phyloP scores from a whole-genome alignment of 2,113 vertebrate genomes.

The Toxotes jaculatrix region DNA sequence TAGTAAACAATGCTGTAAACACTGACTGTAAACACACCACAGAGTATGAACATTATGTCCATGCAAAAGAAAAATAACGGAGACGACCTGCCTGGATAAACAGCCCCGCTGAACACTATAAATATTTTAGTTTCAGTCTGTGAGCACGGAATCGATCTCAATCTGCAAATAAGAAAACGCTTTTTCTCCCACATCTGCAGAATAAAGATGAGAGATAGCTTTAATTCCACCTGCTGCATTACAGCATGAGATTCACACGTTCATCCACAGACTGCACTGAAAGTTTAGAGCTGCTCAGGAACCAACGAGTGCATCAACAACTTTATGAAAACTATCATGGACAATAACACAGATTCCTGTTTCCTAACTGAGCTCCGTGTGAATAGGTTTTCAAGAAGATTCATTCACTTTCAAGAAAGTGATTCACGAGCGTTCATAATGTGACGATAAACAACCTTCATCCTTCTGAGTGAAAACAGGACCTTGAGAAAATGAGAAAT shows the following conservation, averaged over 20 bases:
- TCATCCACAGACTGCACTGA: background rate
- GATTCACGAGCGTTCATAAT: background rate
- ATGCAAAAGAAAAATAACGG: no score
- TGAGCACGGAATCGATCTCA: conserved; percentile 28
- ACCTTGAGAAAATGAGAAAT: background rate
- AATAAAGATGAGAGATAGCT: conserved; percentile 35
- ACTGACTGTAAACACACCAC: no score
- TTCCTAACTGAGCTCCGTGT: background rate
- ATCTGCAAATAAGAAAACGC: conserved; percentile 9
- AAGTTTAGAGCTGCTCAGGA: background rate
- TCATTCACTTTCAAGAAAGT: background rate
- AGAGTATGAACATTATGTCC: no score
- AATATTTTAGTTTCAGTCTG: conserved; percentile 49
- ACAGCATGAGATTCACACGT: no score
- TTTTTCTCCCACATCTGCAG: background rate
- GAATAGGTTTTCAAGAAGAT: background rate
- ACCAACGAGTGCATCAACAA: background rate
- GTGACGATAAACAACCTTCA: background rate
- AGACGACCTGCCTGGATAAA: no score
- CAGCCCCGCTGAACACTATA: conserved; percentile 5
- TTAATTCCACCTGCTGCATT: conserved; percentile 34
- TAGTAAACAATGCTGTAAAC: no score
- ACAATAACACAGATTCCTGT: background rate
- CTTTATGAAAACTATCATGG: background rate
- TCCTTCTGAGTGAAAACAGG: background rate